These are phyloP conservation scores for Rana temporaria DNA, from an alignment of 2,113 vertebrate species.

Conservation along the genomic window DNA sequence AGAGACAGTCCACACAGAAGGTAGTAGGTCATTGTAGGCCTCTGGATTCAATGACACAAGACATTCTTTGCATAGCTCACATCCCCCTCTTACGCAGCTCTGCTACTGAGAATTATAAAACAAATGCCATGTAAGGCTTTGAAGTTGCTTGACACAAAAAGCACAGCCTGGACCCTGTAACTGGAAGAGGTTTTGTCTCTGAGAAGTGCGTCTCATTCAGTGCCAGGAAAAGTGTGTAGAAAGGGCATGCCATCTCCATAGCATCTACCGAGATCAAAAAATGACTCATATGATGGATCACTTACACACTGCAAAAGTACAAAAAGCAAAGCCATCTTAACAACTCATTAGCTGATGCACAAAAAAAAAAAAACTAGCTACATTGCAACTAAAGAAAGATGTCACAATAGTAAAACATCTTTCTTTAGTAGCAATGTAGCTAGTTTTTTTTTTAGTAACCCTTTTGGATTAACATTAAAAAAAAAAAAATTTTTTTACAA, in stretches of 20 bases:
- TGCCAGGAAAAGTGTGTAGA: constrained; percentile 9
- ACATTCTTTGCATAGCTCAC: constrained; percentile 48
- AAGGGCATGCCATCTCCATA: constrained; percentile 31
- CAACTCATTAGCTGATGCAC: background rate
- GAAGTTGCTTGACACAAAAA: constrained; percentile 36
- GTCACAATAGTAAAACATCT: too few species aligned
- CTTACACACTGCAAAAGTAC: background rate
- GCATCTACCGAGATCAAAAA: background rate
- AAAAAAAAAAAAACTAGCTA: too few species aligned
- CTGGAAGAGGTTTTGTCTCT: constrained; percentile 38
- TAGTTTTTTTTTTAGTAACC: too few species aligned
- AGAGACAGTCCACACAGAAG: constrained; percentile 19
- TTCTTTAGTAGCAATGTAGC: too few species aligned
- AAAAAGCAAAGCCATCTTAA: background rate
- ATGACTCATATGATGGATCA: constrained; percentile 4
- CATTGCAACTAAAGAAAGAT: too few species aligned
- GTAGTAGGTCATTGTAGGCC: constrained; percentile 29
- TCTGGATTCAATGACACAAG: constrained; percentile 34
- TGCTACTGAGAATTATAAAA: constrained; percentile 45
- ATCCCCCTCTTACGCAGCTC: constrained; percentile 13
- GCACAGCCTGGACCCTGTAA: constrained; percentile 24
- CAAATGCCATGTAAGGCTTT: constrained; percentile 57
- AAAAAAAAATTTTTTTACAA: too few species aligned
- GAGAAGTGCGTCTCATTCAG: background rate
- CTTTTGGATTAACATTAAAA: too few species aligned